Evolutionary conservation across 2,888 invertebrate species (phyloP), one percentile per base, ranked within the genome.

Genomic region (Selenia dentaria): DNA sequence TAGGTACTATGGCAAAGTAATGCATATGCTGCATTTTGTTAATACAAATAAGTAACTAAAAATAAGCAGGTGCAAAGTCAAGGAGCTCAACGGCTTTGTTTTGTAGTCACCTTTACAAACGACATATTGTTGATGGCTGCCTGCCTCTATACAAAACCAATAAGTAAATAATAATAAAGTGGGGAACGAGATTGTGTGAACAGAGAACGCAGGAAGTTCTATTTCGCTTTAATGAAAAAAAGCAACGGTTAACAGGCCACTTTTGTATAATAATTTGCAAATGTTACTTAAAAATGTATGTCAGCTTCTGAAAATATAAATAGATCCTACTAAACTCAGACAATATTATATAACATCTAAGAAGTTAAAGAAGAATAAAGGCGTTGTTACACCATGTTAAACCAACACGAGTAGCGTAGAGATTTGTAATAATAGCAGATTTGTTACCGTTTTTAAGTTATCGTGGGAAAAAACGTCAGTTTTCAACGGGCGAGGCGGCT

Each of bases 41-140:
- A n/a, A n/a, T n/a, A n/a, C n/a, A n/a, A n/a, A 34, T 44, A 56
- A 53, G 54, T 22, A 57, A 54, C 64, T 74, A 79, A 78, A 62
- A 64, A 50, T 55, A 64, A 72, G 87, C 87, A 87, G 86, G 88
- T 87, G 88, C 67, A 80, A 77, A 81, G 76, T 77, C 64, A 73
- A 71, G 67, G 70, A 74, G 77, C 71, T 78, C 79, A 82, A 84
- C 83, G 83, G 83, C 84, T 83, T 83, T 85, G 86, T 87, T 87
- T 84, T 79, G 84, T 82, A 83, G 84, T 85, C 84, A 83, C 84
- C 84, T 85, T 83, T 85, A 82, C 74, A 81, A 82, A 79, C 84
- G 84, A 83, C 83, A 84, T 84, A 87, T 84, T 86, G 87, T 83
- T 81, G 83, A 85, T 82, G 80, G 76, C 82, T 70, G 82, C 79